These are phyloP conservation scores for Rhincodon typus DNA, from an alignment of 2,797 vertebrate genomes.

Conservation along the genomic window DNA sequence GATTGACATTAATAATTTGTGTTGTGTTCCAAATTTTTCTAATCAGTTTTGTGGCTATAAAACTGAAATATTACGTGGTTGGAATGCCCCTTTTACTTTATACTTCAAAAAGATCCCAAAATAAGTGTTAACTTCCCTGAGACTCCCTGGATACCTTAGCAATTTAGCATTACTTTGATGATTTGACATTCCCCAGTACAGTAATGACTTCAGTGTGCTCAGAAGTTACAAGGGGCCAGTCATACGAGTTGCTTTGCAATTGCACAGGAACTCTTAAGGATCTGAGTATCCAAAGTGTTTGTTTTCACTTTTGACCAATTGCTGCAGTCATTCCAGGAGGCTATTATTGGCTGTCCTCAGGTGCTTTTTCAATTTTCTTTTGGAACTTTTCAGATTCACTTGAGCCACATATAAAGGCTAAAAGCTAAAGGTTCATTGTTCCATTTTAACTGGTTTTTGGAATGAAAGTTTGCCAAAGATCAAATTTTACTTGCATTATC, in stretches of 20 bases:
- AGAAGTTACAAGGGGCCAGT: background rate
- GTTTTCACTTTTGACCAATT: background rate
- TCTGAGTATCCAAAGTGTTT: background rate
- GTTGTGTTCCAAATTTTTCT: background rate
- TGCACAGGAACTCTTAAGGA: background rate
- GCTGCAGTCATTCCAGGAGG: too few relatives aligned
- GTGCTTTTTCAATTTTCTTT: background rate
- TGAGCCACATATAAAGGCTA: background rate
- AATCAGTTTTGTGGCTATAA: background rate
- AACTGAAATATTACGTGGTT: background rate
- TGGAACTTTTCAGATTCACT: background rate
- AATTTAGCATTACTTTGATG: background rate
- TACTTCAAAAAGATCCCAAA: background rate
- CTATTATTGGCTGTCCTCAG: background rate
- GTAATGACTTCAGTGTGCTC: background rate
- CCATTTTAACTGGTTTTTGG: background rate
- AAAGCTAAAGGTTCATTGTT: background rate
- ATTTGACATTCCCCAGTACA: background rate
- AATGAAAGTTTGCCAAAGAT: background rate
- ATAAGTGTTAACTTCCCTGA: background rate
- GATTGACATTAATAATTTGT: background rate
- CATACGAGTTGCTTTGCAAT: background rate
- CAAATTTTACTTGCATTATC: background rate
- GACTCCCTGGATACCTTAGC: background rate
- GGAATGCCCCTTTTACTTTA: background rate